Evolutionary conservation across 2,797 vertebrate species (phyloP), one percentile per base, ranked within the genome.

Genomic region (Iguana delicatissima): DNA sequence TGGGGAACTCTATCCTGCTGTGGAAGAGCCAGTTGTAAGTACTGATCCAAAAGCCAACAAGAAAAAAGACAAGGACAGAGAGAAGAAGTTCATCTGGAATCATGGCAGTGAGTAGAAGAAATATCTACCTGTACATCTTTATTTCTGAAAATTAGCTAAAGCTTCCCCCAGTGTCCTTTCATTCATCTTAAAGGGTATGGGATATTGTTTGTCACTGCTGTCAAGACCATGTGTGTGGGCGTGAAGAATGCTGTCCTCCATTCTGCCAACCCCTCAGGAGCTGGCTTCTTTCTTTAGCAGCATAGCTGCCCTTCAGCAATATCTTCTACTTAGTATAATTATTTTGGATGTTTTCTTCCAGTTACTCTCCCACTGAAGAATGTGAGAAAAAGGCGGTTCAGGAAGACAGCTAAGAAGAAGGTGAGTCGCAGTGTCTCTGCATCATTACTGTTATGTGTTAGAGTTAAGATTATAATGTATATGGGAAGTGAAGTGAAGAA

Each of bases 11-110:
- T 99, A 99, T 92, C 99, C 99, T 0, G 98, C 99, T 84, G 96
- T 99, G 92, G 99, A 99, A 95, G 99, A 99, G 93, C 98, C 99
- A 90, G 98, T 98, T 10, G 98, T 97, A 57, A 93, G 97, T 95
- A 94, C 98, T 59, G 99, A 99, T 95, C 98, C 98, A 42, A 99
- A 99, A 96, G 98, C 97, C 94, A 99, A 98, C 97, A 99, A 99
- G 94, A 99, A 99, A 94, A 98, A 97, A 87, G 99, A 99, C 96
- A 99, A 99, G 94, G 99, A 99, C 96, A 98, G 99, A 96, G 99
- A 99, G 96, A 99, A 99, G 97, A 99, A 99, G 94, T 99, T 99
- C 89, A 83, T 99, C 91, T 99, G 99, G 99, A 99, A 99, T 96
- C 99, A 99, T 10, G 99, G 99, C 96, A 99, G 96, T 96, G 94